A percentile compares a stretch with the other conserved stretches of the same genome.
Evolutionary conservation across 2,888 invertebrate species (phyloP).

Genomic region (Esperia sulphurella): DNA sequence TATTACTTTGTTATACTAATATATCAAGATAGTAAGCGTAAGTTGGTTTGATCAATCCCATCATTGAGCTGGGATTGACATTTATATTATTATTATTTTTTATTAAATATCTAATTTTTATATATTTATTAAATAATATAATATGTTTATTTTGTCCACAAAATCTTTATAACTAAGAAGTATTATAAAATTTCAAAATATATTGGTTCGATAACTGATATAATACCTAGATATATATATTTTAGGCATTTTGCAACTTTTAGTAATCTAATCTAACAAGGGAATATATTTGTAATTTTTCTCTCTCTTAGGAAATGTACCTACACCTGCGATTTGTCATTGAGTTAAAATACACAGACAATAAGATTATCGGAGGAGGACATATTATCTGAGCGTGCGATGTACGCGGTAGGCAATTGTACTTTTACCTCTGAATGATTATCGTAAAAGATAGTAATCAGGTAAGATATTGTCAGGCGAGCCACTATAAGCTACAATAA

Average conservation of each 20-base stretch:
- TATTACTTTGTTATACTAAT: conserved; percentile 62
- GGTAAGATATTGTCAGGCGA: conserved; percentile 58
- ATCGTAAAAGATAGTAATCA: not conserved
- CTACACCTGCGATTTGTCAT: no score
- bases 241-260: conserved; percentile 41
- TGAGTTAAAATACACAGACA: conserved; percentile 6
- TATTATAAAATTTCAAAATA: conserved; percentile 53
- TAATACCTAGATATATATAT: conserved; percentile 21
- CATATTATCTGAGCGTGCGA: not conserved
- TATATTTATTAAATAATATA: conserved; percentile 20
- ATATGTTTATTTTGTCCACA: conserved; percentile 23
- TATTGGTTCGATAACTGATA: conserved; percentile 31
- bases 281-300: conserved; percentile 36
- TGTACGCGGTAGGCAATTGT: not conserved
- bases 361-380: not conserved
- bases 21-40: conserved; percentile 77
- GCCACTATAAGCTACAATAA: conserved; percentile 51
- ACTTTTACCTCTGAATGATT: not conserved
- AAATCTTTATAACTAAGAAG: conserved; percentile 36
- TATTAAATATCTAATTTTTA: conserved; percentile 34
- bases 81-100: conserved; percentile 31
- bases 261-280: conserved; percentile 35
- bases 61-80: conserved; percentile 46
- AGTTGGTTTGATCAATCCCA: conserved; percentile 56
- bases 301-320: conserved; percentile 71